Base-by-base conservation (phyloP, 2,113 vertebrate genomes). In the Oreotrochilus melanogaster region DNA sequence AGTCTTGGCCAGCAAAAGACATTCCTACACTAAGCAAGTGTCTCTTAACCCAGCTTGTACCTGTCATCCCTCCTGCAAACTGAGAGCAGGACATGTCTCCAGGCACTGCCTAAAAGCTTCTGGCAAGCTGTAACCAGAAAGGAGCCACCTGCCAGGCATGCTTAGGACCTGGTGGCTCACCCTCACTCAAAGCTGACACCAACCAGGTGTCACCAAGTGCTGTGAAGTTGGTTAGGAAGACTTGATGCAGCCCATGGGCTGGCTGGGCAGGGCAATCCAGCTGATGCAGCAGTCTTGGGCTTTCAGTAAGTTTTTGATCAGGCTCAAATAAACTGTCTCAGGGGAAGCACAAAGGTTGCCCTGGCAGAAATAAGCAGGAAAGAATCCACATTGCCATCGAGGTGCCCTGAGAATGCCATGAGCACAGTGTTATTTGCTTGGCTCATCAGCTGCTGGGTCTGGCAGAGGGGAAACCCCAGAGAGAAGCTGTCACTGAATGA, bases 101-200 rank as follows among this genome's bases (percentile, higher is more conserved):
- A 60, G 43, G 73, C 3, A 1, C 61, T 57, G 78, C 30, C 28
- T 30, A 18, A 53, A n/a, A 0, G 0, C 74, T 78, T 50, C 66
- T 31, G 30, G 18, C 25, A 48, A 37, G 58, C 18, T 65, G 27
- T n/a, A 19, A 30, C 9, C 67, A 53, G 45, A 39, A 19, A 69
- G 62, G 6, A 95, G 80, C 13, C 42, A 25, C 37, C 53, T 43
- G 31, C 71, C 23, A 30, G 33, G 54, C 39, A 43, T 1, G 1
- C 27, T 53, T 5, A 11, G 65, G 42, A 15, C 27, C 39, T 25
- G 37, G 47, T 56, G 71, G 42, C 11, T 92, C 42, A 9, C 14
- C 6, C 18, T 79, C 0, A 0, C 23, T 47, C 67, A 30, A 16
- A 62, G 47, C 15, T 2, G 1, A 16, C 27, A 9, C n/a, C 15